Evolutionary conservation across 2,888 invertebrate genomes (phyloP).

Genomic region (Caprella mutica): DNA sequence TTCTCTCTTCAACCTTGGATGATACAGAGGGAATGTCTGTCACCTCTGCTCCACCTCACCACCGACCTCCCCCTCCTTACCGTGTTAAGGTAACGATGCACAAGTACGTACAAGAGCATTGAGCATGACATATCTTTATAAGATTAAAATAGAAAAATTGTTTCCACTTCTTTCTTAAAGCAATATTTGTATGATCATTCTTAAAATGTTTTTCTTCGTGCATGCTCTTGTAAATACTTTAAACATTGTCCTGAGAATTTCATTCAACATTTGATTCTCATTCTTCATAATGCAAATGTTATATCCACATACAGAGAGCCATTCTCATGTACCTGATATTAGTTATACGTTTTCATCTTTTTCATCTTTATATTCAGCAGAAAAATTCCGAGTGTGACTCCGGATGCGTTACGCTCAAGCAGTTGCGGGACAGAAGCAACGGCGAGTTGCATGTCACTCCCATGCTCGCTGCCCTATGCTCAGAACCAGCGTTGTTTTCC

Average conservation of each 20-base stretch:
- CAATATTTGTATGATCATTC: too few relatives aligned
- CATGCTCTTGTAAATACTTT: too few relatives aligned
- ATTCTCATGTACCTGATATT: too few relatives aligned
- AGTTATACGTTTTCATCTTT: not conserved
- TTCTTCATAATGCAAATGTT: too few relatives aligned
- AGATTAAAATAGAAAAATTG: too few relatives aligned
- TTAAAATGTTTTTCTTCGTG: too few relatives aligned
- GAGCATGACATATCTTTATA: slow-evolving; percentile 14
- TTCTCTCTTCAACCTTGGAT: slow-evolving; percentile 26
- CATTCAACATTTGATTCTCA: too few relatives aligned
- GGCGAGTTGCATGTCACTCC: slow-evolving; percentile 84
- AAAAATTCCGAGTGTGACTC: slow-evolving; percentile 4
- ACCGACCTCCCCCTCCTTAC: slow-evolving; percentile 33
- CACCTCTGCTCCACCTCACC: slow-evolving; percentile 17
- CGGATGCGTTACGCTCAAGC: slow-evolving; percentile 28
- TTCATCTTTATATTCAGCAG: not conserved
- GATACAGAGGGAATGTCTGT: slow-evolving; percentile 17
- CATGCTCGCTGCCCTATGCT: slow-evolving; percentile 82
- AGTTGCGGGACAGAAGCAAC: slow-evolving; percentile 70
- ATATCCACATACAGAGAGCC: too few relatives aligned
- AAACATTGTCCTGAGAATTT: too few relatives aligned
- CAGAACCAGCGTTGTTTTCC: slow-evolving; percentile 62
- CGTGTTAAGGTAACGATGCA: slow-evolving; percentile 33
- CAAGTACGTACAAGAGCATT: slow-evolving; percentile 29
- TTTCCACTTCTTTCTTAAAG: too few relatives aligned